These are phyloP conservation scores for Magallana ariakensis DNA, from an alignment of 1,140 invertebrate genomes.

Conservation along the genomic window DNA sequence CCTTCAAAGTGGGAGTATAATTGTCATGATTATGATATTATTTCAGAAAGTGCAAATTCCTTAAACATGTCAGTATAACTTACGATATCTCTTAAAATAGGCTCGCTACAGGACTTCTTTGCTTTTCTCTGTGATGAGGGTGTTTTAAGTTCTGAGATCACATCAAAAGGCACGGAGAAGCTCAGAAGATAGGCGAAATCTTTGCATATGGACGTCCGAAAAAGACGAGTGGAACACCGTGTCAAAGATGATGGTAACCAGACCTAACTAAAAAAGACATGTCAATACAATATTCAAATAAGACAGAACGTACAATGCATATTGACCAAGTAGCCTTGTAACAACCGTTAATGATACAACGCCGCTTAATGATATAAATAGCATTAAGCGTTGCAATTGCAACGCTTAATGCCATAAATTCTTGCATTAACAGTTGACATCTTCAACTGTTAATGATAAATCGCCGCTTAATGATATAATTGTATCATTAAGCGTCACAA, in stretches of 20 bases:
- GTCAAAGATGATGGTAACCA: neutral
- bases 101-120: neutral
- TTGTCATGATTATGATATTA: neutral
- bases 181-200: neutral
- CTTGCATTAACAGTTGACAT: too few species aligned
- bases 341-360: too few species aligned
- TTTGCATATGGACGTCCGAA: neutral
- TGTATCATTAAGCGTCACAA: too few species aligned
- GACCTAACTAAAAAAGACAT: neutral
- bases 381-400: too few species aligned
- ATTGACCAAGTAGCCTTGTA: too few species aligned
- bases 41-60: neutral
- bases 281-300: neutral
- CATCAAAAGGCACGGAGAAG: neutral
- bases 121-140: neutral
- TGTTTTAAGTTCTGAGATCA: neutral
- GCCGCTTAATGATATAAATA: too few species aligned
- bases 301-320: neutral
- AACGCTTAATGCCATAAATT: too few species aligned
- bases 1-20: neutral
- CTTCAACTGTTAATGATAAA: too few species aligned
- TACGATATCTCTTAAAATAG: neutral
- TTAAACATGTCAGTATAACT: neutral
- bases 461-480: too few species aligned
- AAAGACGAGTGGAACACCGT: neutral